Conservation (phyloP, 2,113 vertebrate genomes). For the Dendropsophus ebraccatus region DNA sequence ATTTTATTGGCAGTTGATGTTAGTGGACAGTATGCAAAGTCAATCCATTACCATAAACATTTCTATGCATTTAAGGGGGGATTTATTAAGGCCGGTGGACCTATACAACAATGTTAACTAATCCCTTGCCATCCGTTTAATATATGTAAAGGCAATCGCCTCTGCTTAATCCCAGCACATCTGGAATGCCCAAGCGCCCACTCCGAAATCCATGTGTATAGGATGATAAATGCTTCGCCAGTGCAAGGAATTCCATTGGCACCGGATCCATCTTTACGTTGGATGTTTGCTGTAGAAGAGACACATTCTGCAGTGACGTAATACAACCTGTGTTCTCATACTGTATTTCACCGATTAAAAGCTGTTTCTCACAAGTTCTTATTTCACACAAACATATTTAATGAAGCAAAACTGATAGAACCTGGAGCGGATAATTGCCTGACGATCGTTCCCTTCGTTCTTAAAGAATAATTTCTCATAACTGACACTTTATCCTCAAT, state of each 20-base stretch:
- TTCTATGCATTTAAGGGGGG: neutral
- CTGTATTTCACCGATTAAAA: neutral
- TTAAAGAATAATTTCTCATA: neutral
- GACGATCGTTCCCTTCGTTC: neutral
- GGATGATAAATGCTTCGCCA: no score
- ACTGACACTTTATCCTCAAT: slow-evolving; percentile 2
- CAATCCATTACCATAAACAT: neutral
- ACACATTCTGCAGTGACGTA: neutral
- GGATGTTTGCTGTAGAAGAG: neutral
- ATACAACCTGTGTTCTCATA: neutral
- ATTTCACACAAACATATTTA: slow-evolving; percentile 16
- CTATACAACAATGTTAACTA: no score
- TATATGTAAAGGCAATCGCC: no score
- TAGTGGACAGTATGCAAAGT: no score
- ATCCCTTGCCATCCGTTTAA: no score
- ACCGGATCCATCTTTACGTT: neutral
- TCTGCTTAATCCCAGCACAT: no score
- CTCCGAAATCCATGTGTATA: no score
- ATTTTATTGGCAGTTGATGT: no score
- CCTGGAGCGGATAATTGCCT: slow-evolving; percentile 3
- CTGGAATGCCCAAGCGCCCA: no score
- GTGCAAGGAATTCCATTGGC: neutral
- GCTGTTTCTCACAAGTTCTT: neutral
- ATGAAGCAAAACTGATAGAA: slow-evolving; percentile 9
- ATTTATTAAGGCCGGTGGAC: no score